These are phyloP conservation scores for Chymomyza amoena DNA, from an alignment of 2,888 invertebrate species.

Conservation along the genomic window DNA sequence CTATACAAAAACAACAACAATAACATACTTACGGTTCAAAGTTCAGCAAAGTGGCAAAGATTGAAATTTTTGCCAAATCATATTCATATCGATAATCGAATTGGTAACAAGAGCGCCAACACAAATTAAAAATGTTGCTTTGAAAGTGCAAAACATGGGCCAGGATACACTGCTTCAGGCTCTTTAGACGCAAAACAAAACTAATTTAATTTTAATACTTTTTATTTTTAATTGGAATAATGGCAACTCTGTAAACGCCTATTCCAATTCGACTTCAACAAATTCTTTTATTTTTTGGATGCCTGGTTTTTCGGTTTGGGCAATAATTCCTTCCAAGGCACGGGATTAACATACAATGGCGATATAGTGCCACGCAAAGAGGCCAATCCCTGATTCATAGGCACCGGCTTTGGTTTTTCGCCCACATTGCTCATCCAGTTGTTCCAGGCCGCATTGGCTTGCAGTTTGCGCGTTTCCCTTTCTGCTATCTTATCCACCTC, in stretches of 20 bases:
- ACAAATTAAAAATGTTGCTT: no score
- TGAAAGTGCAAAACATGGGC: no score
- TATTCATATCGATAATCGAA: not conserved
- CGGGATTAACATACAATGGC: conserved; percentile 74
- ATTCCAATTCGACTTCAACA: no score
- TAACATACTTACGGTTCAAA: not conserved
- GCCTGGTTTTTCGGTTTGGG: not conserved
- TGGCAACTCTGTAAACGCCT: no score
- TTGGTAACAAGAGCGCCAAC: not conserved
- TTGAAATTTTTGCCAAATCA: not conserved
- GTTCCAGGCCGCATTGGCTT: conserved; percentile 66
- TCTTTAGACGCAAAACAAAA: no score
- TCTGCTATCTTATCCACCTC: conserved; percentile 28
- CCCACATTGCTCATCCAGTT: conserved; percentile 72
- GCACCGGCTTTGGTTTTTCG: conserved; percentile 77
- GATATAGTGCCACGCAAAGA: conserved; percentile 76
- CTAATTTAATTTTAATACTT: no score
- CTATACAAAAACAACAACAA: not conserved
- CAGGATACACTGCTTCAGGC: no score
- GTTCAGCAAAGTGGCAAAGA: not conserved
- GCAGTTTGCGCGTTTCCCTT: conserved; percentile 50
- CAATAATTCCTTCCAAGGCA: conserved; percentile 57
- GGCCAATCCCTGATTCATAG: conserved; percentile 75
- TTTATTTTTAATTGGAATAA: no score
- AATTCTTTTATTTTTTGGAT: no score